phyloP scores from a whole-genome alignment of 2,113 vertebrate genomes.

The Pluvialis apricaria region DNA sequence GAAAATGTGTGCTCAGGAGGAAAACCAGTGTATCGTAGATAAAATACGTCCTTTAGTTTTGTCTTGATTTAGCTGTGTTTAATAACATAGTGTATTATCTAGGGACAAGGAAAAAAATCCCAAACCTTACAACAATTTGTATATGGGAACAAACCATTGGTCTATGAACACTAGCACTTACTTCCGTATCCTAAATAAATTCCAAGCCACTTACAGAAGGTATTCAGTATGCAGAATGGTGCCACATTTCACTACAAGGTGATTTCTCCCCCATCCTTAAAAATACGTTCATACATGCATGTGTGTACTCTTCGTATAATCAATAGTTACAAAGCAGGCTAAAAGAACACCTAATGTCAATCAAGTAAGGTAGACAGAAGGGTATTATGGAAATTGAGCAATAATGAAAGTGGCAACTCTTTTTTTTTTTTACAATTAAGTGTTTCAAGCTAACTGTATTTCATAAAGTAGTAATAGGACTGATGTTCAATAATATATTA shows the following conservation, averaged over 20 bases:
- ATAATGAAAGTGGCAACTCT: too few relatives aligned
- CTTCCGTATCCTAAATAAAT: neutral
- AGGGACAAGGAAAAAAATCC: neutral
- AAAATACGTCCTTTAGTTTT: neutral
- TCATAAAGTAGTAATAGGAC: neutral
- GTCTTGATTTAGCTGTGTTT: too few relatives aligned
- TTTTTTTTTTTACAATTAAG: neutral
- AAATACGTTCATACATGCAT: neutral
- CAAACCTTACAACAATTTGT: neutral
- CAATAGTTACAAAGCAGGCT: neutral
- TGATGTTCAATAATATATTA: neutral
- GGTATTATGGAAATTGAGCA: too few relatives aligned
- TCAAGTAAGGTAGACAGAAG: neutral
- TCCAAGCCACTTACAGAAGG: neutral
- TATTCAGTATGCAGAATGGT: neutral
- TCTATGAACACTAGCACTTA: neutral
- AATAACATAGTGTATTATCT: neutral
- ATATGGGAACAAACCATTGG: neutral
- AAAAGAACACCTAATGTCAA: neutral
- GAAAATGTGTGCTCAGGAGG: neutral
- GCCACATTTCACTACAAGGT: neutral
- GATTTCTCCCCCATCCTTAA: neutral
- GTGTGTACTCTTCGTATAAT: neutral
- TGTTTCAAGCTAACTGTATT: neutral
- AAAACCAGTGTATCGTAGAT: neutral